Conservation (phyloP, 2,888 invertebrate genomes). For the Trilocha varians region DNA sequence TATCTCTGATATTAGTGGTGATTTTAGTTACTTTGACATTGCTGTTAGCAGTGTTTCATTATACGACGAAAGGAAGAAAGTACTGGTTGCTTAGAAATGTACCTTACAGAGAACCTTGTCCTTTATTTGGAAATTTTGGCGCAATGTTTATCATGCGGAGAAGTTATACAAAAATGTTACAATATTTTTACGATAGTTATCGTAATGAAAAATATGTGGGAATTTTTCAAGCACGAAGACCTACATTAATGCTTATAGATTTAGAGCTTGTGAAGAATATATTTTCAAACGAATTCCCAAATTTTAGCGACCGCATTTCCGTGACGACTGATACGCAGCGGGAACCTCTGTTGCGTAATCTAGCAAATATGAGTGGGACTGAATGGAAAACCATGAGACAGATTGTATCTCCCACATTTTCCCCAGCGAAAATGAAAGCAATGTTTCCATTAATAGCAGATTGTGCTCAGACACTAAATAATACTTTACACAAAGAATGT, state of each 20-base stretch:
- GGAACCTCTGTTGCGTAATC: slow-evolving; percentile 58
- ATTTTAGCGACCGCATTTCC: slow-evolving; percentile 56
- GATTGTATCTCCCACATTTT: slow-evolving; percentile 62
- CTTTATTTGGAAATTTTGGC: slow-evolving; percentile 66
- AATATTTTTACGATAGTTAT: slow-evolving; percentile 49
- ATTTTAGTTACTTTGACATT: slow-evolving; percentile 34
- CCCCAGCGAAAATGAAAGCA: slow-evolving; percentile 65
- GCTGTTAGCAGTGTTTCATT: slow-evolving; percentile 49
- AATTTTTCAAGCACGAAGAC: slow-evolving; percentile 61
- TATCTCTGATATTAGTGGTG: slow-evolving; percentile 36
- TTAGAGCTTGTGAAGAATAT: slow-evolving; percentile 51
- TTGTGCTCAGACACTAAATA: slow-evolving; percentile 46
- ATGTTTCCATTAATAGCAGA: slow-evolving; percentile 63
- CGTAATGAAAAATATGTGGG: slow-evolving; percentile 51
- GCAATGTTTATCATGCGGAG: slow-evolving; percentile 51
- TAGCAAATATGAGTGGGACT: slow-evolving; percentile 61
- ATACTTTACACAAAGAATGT: slow-evolving; percentile 31
- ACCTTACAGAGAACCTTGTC: slow-evolving; percentile 60
- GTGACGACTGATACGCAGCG: slow-evolving; percentile 55
- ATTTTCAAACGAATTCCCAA: slow-evolving; percentile 45
- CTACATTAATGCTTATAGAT: slow-evolving; percentile 56
- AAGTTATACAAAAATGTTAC: slow-evolving; percentile 54
- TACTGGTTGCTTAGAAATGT: slow-evolving; percentile 57
- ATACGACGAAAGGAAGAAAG: slow-evolving; percentile 50
- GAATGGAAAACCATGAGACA: slow-evolving; percentile 65